These are phyloP conservation scores for Semibalanus balanoides DNA, from an alignment of 1,140 invertebrate species.

Conservation along the genomic window DNA sequence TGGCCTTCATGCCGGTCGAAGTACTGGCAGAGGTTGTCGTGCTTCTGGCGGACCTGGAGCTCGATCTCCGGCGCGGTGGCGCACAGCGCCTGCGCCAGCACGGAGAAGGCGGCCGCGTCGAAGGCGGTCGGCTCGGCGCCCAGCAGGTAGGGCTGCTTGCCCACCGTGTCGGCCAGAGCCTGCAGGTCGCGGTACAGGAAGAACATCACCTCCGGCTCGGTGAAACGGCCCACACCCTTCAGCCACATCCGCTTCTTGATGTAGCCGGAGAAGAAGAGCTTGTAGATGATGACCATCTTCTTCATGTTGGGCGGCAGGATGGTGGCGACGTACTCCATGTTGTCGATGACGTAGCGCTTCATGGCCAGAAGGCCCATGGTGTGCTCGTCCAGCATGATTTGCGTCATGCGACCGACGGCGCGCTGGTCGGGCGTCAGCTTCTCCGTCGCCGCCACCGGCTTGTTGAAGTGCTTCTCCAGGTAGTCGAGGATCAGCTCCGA, in stretches of 20 bases:
- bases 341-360: not conserved
- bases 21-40: slow-evolving; percentile 25
- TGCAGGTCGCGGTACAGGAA: slow-evolving; percentile 12
- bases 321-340: not conserved
- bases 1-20: slow-evolving; percentile 26
- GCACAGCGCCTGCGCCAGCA: slow-evolving; percentile 2
- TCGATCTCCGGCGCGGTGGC: not conserved
- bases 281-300: not conserved
- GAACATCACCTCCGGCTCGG: slow-evolving; percentile 11
- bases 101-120: slow-evolving; percentile 4
- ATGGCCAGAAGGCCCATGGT: not conserved
- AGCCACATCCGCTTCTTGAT: slow-evolving; percentile 3
- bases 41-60: not conserved
- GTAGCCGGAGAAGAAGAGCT: not conserved
- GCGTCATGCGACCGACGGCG: slow-evolving; percentile 11
- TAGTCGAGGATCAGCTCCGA: slow-evolving; percentile 24
- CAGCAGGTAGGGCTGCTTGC: slow-evolving; percentile 5
- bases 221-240: slow-evolving; percentile 13
- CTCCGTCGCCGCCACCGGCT: slow-evolving; percentile 4
- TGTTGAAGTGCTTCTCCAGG: slow-evolving; percentile 14
- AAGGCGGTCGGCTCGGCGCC: not conserved
- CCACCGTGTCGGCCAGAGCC: slow-evolving; percentile 10
- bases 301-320: not conserved
- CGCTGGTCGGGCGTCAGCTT: slow-evolving; percentile 9
- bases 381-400: slow-evolving; percentile 21